Evolutionary conservation across 2,797 vertebrate species (phyloP).

Genomic region (Tamandua tetradactyla): DNA sequence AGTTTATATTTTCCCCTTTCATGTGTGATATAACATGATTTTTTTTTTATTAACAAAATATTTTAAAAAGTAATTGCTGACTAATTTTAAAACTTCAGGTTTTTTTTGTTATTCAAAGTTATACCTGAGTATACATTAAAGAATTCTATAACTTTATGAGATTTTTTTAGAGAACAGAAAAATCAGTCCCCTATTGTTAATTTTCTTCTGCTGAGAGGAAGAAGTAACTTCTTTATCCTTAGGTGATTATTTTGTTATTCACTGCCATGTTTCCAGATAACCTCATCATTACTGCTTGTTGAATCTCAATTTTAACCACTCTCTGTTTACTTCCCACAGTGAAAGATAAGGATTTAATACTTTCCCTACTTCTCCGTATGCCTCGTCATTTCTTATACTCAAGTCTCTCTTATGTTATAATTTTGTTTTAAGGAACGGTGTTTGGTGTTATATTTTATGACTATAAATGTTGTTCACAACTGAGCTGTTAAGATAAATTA

Average conservation of each 20-base stretch:
- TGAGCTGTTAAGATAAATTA: neutral
- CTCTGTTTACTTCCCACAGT: neutral
- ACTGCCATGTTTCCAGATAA: neutral
- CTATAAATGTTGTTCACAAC: neutral
- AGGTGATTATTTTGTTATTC: neutral
- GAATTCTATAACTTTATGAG: neutral
- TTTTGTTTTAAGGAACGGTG: neutral
- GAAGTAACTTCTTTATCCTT: neutral
- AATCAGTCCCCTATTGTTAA: neutral
- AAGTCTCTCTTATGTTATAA: neutral
- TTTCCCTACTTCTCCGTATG: neutral
- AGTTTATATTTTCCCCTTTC: slow-evolving; percentile 13
- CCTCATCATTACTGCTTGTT: neutral
- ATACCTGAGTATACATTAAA: neutral
- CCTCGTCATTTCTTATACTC: neutral
- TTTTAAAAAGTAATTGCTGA: slow-evolving; percentile 21
- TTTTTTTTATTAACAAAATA: slow-evolving; percentile 29
- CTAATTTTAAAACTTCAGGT: neutral
- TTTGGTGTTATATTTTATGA: neutral
- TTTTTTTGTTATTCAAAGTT: neutral
- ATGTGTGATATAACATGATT: neutral
- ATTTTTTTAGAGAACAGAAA: neutral
- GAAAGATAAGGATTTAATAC: neutral
- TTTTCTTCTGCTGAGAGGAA: neutral
- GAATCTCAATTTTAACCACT: neutral